Base-by-base conservation (phyloP, 2,888 invertebrate genomes). In the Diloba caeruleocephala region DNA sequence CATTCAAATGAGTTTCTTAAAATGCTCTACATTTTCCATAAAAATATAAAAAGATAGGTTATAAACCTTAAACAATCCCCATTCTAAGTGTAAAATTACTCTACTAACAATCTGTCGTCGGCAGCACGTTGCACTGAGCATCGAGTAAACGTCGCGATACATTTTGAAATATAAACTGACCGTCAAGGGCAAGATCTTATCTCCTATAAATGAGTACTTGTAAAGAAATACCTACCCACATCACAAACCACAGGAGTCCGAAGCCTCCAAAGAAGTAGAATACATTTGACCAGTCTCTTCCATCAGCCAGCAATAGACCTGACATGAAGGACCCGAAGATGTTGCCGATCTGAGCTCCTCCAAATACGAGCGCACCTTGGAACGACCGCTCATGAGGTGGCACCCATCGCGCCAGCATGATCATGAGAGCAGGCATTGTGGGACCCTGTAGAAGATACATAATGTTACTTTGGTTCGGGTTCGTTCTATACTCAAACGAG, bases 391-490 rank as follows among this genome's bases (percentile, higher is more conserved):
- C 95, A 28, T 90, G 85, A 0, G 94, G 94, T 0, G 95, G 95
- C 0, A 94, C 94, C 95, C 95, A 95, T 66, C 94, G 85, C 0
- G 95, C 94, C 61, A 95, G 80, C 82, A 95, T 89, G 34, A 94
- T 94, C 85, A 95, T 95, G 76, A 96, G 92, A 0, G 96, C 95
- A 41, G 94, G 95, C 89, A 96, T 97, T 0, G 97, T 97, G 0
- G 97, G 96, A 39, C 97, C 97, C 94, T 95, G 79, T 49, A 0
- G 7, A 84, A 82, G 39, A n/a, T n/a, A n/a, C n/a, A n/a, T n/a
- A n/a, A n/a, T n/a, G n/a, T n/a, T n/a, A n/a, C n/a, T n/a, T n/a
- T n/a, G n/a, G n/a, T n/a, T n/a, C n/a, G n/a, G n/a, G n/a, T n/a
- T n/a, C n/a, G n/a, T n/a, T n/a, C n/a, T n/a, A n/a, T n/a, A n/a